Base-by-base conservation (phyloP, 2,888 invertebrate species). In the Lasiommata megera region DNA sequence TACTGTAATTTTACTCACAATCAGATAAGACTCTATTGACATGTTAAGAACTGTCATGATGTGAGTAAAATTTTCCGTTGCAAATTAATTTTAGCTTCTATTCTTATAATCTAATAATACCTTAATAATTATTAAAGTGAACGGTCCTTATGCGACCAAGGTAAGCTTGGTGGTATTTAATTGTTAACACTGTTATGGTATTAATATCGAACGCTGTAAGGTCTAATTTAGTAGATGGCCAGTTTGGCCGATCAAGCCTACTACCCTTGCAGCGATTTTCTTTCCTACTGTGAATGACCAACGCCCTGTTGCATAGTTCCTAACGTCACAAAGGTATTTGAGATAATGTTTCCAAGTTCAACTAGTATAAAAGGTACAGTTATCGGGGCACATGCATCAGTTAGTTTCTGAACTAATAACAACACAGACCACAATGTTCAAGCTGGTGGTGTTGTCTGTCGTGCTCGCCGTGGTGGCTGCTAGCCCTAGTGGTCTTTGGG, bases 401-500 rank as follows among this genome's bases (percentile, higher is more conserved):
- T 89, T 77, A 74, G 74, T 76, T 72, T 74, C 67, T 73, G 76
- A 71, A 74, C 69, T 73, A 73, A 77, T 77, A 82, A 72, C 88
- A 87, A 84, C 84, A 86, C 88, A 91, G 88, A 88, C 85, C 88
- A 91, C 83, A 85, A 91, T 91, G 91, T 87, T 83, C 73, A 91
- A 88, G 83, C 79, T 91, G 92, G 92, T 93, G 91, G 93, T 93
- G 85, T 93, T 94, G 92, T 93, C 91, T 75, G 92, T 92, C 76
- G 83, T 93, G 65, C 74, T 93, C 72, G 92, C 93, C 74, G 72
- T 93, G 63, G 93, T 86, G 69, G 89, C 88, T 53, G 92, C 93
- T 67, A 82, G 75, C 55, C 87, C 88, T 46, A 81, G 83, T 54
- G 80, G 67, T 9, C 60, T 65, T 41, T 56, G 57, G 62, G 58